A percentile compares a stretch with the other conserved stretches of the same genome.
These are phyloP conservation scores for Alcis repandata DNA, from an alignment of 2,888 invertebrate species.

Conservation along the genomic window DNA sequence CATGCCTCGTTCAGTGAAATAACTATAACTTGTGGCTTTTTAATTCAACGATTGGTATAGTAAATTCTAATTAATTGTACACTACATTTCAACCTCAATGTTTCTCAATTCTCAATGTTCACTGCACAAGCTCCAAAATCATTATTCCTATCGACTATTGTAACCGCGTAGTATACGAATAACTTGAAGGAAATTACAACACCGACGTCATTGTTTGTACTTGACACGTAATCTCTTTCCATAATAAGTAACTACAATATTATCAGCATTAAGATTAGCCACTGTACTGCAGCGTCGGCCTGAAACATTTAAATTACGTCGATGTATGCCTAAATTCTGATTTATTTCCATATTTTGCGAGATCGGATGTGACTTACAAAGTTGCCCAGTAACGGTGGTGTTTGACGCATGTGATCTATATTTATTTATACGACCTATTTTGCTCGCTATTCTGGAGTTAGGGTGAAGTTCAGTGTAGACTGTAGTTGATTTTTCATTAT, in stretches of 20 bases:
- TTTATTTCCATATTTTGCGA: slow-evolving; percentile 17
- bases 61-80: too few relatives aligned
- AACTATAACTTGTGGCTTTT: too few relatives aligned
- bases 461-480: slow-evolving; percentile 16
- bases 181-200: too few relatives aligned
- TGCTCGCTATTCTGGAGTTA: background rate
- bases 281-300: background rate
- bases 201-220: too few relatives aligned
- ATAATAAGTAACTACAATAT: background rate
- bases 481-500: background rate
- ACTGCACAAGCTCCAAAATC: too few relatives aligned
- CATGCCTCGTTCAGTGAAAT: too few relatives aligned
- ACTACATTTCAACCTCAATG: too few relatives aligned
- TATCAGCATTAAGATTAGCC: background rate
- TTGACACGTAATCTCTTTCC: background rate
- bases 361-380: background rate
- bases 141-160: too few relatives aligned
- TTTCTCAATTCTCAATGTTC: too few relatives aligned
- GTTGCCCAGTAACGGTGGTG: slow-evolving; percentile 17
- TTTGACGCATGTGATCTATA: slow-evolving; percentile 17
- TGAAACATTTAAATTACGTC: slow-evolving; percentile 2
- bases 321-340: slow-evolving; percentile 9
- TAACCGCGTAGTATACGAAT: too few relatives aligned
- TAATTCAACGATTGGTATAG: too few relatives aligned
- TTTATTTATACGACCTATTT: slow-evolving; percentile 26